Percentiles rank a stretch among this genome's conserved stretches.
Evolutionary conservation across 2,797 vertebrate species (phyloP).

Genomic region (Rhinophrynus dorsalis): DNA sequence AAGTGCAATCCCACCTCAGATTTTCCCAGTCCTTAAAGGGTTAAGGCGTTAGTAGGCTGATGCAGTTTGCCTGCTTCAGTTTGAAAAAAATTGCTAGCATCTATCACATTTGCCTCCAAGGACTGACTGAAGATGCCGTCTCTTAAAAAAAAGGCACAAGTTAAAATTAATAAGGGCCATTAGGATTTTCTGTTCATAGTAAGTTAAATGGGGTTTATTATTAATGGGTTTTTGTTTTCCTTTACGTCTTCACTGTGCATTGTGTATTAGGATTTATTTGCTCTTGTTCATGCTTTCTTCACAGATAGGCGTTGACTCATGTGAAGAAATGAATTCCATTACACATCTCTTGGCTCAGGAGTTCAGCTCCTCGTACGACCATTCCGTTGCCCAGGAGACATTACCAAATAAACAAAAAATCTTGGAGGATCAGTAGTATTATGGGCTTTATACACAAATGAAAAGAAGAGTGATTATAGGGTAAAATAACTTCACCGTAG

Average conservation of each 20-base stretch:
- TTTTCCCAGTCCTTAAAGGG: too few relatives aligned
- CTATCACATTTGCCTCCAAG: too few relatives aligned
- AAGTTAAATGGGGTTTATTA: not conserved
- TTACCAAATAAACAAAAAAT: slow-evolving; percentile 67
- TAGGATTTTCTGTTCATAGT: too few relatives aligned
- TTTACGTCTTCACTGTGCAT: slow-evolving; percentile 7
- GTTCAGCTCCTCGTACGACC: slow-evolving; percentile 61
- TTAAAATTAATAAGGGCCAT: too few relatives aligned
- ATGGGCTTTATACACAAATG: too few relatives aligned
- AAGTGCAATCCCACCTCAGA: not conserved
- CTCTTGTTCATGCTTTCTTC: slow-evolving; percentile 65
- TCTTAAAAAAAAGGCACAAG: too few relatives aligned
- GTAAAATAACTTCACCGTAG: too few relatives aligned
- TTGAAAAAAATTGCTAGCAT: too few relatives aligned
- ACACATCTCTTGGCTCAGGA: slow-evolving; percentile 66
- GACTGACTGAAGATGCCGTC: too few relatives aligned
- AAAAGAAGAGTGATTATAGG: too few relatives aligned
- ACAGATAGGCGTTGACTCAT: slow-evolving; percentile 68
- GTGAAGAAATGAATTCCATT: slow-evolving; percentile 78
- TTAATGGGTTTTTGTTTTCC: not conserved
- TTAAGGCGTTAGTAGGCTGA: too few relatives aligned
- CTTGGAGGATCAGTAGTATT: slow-evolving; percentile 57
- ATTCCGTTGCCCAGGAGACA: slow-evolving; percentile 63
- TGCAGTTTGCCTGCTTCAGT: too few relatives aligned
- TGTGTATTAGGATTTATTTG: slow-evolving; percentile 60